Base-by-base conservation (phyloP, 2,797 vertebrate genomes). In the Zalophus californianus region DNA sequence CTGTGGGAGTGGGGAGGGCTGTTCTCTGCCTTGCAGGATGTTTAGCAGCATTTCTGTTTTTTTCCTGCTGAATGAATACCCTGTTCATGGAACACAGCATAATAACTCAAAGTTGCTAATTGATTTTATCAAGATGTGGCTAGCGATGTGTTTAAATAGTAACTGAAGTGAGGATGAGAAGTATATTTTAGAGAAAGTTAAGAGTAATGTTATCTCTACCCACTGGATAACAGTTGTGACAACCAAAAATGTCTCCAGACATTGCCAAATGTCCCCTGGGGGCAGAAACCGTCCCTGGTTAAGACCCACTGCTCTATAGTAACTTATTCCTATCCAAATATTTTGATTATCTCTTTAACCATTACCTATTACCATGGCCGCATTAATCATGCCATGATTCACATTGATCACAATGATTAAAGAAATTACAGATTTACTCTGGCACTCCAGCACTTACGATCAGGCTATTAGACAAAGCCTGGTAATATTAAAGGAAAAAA, bases 311-410 rank as follows among this genome's bases (percentile, higher is more conserved):
- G 38, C 64, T 95, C 90, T 73, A 60, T 16, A 84, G 73, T 82
- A 88, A 92, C 77, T 93, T 86, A 84, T 66, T 80, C 52, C 82
- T 92, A 89, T 84, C 85, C 82, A 97, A 97, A 90, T 97, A 97
- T 97, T 98, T 97, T 97, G 60, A 91, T 97, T 97, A 73, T 82
- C 96, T 97, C 96, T 97, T 96, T 95, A 96, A 92, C 78, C 35
- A 29, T 96, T 72, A 86, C 62, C 86, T 92, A 93, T 85, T 90
- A 86, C 93, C 54, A 77, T 62, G 52, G 50, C 35, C 18, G 9
- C 72, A 92, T 91, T 87, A 97, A 85, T 96, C 93, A 86, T 95
- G 75, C 58, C 96, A 87, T 60, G 58, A 86, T 88, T 96, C 94
- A 92, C 78, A 89, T 7, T 89, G 85, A 96, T 97, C 93, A 97